These are phyloP conservation scores for Endotricha flammealis DNA, from an alignment of 2,888 invertebrate species.

Conservation along the genomic window DNA sequence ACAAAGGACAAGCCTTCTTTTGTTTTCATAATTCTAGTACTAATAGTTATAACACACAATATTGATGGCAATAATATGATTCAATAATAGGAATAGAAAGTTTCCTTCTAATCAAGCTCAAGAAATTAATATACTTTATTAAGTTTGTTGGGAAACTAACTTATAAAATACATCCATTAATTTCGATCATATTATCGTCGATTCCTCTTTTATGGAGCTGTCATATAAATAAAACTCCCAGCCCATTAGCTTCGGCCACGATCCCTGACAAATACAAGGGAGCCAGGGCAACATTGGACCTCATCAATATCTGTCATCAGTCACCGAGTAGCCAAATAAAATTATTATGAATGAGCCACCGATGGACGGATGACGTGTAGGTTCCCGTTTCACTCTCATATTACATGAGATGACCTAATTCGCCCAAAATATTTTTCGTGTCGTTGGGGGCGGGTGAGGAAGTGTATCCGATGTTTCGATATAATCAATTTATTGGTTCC, in stretches of 20 bases:
- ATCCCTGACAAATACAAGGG: constrained; percentile 47
- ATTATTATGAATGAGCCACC: constrained; percentile 56
- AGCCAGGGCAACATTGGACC: too few relatives aligned
- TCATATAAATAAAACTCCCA: constrained; percentile 63
- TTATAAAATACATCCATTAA: constrained; percentile 47
- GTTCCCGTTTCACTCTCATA: constrained; percentile 45
- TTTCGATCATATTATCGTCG: constrained; percentile 53
- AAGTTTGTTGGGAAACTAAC: constrained; percentile 32
- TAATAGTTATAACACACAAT: too few relatives aligned
- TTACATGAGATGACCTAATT: constrained; percentile 62
- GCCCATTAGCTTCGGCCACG: constrained; percentile 46
- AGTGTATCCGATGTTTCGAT: constrained; percentile 10
- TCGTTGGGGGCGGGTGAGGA: constrained; percentile 27
- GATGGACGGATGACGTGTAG: constrained; percentile 44
- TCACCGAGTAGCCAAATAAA: constrained; percentile 65
- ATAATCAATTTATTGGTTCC: constrained; percentile 20
- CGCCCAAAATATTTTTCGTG: constrained; percentile 34
- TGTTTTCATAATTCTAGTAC: too few relatives aligned
- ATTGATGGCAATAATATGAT: too few relatives aligned
- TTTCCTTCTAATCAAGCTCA: too few relatives aligned
- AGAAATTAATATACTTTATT: too few relatives aligned
- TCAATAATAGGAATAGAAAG: too few relatives aligned
- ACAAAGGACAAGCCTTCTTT: too few relatives aligned
- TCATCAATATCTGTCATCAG: constrained; percentile 73
- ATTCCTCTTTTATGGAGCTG: constrained; percentile 53